These are phyloP conservation scores for Oenanthe oenanthe DNA, from an alignment of 2,113 vertebrate species.

Conservation along the genomic window DNA sequence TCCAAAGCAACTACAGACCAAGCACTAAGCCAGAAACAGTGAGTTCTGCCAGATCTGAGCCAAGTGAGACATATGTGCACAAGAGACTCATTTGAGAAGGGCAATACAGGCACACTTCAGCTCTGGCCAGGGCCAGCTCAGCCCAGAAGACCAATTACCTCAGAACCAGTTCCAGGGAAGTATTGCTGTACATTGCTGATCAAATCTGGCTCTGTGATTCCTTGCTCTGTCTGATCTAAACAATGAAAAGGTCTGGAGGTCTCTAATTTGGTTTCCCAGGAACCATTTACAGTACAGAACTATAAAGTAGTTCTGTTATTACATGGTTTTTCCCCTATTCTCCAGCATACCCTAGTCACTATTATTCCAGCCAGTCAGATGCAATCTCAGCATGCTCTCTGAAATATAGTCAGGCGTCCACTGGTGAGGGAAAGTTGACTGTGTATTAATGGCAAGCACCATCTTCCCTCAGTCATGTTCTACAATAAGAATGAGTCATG, in stretches of 20 bases:
- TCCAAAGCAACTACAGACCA: neutral
- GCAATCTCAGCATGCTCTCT: neutral
- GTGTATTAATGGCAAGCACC: neutral
- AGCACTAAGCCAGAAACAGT: conserved; percentile 9
- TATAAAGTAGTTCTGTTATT: neutral
- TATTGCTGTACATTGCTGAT: neutral
- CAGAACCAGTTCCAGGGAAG: neutral
- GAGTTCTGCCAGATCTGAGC: conserved; percentile 9
- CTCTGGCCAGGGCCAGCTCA: neutral
- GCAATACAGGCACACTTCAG: neutral
- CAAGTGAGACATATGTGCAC: neutral
- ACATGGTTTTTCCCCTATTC: rapidly evolving
- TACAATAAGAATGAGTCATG: neutral
- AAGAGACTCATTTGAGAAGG: neutral
- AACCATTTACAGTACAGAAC: neutral
- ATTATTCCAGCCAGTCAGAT: neutral
- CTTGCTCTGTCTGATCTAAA: neutral
- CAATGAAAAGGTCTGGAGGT: neutral
- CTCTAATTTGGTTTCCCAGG: neutral
- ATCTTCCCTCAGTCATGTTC: neutral
- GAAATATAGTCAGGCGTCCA: neutral
- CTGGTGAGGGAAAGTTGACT: neutral
- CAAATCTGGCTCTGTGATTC: neutral
- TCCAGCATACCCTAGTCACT: neutral
- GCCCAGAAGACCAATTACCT: neutral